phyloP scores from a whole-genome alignment of 1,140 invertebrate species.

The Nephotettix cincticeps region DNA sequence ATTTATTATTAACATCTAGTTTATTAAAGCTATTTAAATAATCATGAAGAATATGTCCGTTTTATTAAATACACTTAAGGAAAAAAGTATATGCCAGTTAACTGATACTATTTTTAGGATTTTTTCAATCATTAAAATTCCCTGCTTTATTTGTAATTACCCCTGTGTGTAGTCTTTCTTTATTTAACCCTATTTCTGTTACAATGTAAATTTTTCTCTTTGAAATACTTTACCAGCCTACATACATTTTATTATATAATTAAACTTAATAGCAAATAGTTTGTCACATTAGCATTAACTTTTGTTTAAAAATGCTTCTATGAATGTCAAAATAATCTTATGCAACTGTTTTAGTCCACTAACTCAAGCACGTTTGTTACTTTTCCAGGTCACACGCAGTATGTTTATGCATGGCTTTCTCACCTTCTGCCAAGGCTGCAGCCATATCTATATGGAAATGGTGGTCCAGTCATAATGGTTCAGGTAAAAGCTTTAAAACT shows the following conservation, averaged over 20 bases:
- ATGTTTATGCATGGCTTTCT: conserved; percentile 62
- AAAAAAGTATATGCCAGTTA: too few species aligned
- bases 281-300: not conserved
- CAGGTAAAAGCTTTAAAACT: conserved; percentile 55
- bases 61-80: too few species aligned
- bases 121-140: too few species aligned
- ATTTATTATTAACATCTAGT: too few species aligned
- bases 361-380: not conserved
- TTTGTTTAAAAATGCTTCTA: not conserved
- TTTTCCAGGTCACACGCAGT: conserved; percentile 56
- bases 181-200: too few species aligned
- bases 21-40: too few species aligned
- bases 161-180: too few species aligned
- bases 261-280: not conserved
- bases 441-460: conserved; percentile 67
- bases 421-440: conserved; percentile 56
- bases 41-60: too few species aligned
- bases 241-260: not conserved
- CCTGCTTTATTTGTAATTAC: too few species aligned
- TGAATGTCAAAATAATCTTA: not conserved
- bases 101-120: too few species aligned
- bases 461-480: conserved; percentile 79
- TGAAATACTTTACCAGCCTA: not conserved
- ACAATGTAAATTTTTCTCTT: not conserved
- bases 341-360: not conserved